Base-by-base conservation (phyloP, 2,888 invertebrate genomes). In the Melanophora roralis region DNA sequence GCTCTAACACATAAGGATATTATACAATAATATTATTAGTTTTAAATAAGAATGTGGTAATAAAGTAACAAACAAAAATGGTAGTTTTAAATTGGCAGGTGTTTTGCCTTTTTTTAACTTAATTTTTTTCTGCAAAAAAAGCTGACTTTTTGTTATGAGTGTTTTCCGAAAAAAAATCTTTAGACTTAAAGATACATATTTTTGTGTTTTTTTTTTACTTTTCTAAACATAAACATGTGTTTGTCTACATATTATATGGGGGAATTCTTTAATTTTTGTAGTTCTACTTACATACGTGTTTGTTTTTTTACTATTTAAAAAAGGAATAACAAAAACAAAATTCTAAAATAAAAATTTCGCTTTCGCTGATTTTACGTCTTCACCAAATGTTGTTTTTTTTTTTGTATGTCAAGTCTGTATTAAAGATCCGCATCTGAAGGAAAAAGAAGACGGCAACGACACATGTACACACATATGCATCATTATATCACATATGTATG, bases 281-380 rank as follows among this genome's bases (percentile, higher is more conserved):
- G 53, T 36, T 55, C 8, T 9, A 11, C 11, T 45, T 55, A 12
- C 34, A 11, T 53, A 32, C 3, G 16, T 36, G 5, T 23, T 43
- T 51, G 40, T 40, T n/a, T 59, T 62, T 49, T 51, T 45, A 47
- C 19, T 57, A 36, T 38, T 45, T 49, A 40, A 55, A 79, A 65
- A 72, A 62, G 45, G 55, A 78, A 78, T 73, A 78, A 74, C 47
- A 76, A n/a, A n/a, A n/a, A 68, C 49, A 74, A 74, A 53, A 67
- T 62, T 68, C 81, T 64, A 81, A 81, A 73, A 76, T 79, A 76
- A 65, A 78, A 82, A 80, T 82, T 81, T 83, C 78, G 80, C 82
- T 81, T 82, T 83, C 81, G 75, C 80, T 82, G 75, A 71, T 53
- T 72, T 76, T 78, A 68, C 51, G 59, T 67, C 59, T 67, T 74